Conservation (phyloP, 2,888 invertebrate genomes). For the Patella ulyssiponensis region DNA sequence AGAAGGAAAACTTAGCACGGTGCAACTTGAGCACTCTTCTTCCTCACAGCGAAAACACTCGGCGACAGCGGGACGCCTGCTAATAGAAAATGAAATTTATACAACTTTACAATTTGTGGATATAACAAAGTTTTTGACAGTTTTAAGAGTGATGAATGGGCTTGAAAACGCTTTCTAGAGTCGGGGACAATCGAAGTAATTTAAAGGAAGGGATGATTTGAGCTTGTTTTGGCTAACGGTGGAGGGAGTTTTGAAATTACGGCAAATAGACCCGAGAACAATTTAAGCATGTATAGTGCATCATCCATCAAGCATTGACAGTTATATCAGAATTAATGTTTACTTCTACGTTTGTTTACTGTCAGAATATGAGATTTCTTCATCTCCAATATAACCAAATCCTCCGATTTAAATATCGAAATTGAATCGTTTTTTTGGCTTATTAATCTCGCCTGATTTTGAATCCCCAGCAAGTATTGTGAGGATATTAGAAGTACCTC, state of each 20-base stretch:
- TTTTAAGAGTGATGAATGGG: conserved; percentile 11
- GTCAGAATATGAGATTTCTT: conserved; percentile 7
- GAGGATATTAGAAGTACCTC: too few species aligned
- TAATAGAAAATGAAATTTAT: conserved; percentile 13
- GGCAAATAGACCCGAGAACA: conserved; percentile 9
- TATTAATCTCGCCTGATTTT: not conserved
- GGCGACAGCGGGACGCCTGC: conserved; percentile 5
- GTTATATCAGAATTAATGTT: conserved; percentile 1
- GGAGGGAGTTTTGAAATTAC: conserved; percentile 8
- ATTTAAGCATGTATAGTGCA: conserved; percentile 13
- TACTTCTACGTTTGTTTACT: conserved; percentile 2
- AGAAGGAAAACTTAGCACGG: conserved; percentile 5
- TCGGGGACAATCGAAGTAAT: conserved; percentile 5
- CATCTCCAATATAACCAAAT: conserved; percentile 1
- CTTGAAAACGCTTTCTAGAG: conserved; percentile 11
- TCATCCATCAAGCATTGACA: conserved; percentile 6
- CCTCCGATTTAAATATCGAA: not conserved
- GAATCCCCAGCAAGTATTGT: too few species aligned
- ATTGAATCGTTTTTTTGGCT: not conserved
- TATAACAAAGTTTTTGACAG: conserved; percentile 12
- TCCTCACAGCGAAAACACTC: conserved; percentile 9
- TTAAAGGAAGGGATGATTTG: conserved; percentile 1
- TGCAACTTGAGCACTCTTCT: conserved; percentile 12
- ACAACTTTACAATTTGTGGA: conserved; percentile 11
- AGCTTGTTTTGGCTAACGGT: conserved; percentile 4